Evolutionary conservation across 2,888 invertebrate genomes (phyloP).

Genomic region (Gandaritis pyraliata): DNA sequence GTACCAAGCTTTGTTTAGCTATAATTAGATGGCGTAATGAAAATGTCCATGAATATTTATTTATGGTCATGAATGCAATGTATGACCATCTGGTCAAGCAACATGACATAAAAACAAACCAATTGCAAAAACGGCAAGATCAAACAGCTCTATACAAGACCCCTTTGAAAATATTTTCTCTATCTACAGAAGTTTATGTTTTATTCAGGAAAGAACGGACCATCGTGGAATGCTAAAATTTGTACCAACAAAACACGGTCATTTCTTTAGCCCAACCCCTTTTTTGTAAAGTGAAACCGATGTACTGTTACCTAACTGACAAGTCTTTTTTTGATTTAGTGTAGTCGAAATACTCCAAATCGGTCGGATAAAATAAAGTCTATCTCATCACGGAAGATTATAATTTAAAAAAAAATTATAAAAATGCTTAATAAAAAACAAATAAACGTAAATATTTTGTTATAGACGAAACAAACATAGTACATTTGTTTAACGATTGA

Average conservation of each 20-base stretch:
- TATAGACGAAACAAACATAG: neutral
- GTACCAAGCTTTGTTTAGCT: too few relatives aligned
- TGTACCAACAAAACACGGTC: constrained; percentile 40
- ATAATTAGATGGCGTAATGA: too few relatives aligned
- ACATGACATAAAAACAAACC: constrained; percentile 13
- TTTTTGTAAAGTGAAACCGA: constrained; percentile 47
- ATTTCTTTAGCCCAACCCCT: constrained; percentile 40
- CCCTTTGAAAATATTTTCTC: constrained; percentile 55
- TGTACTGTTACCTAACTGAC: constrained; percentile 36
- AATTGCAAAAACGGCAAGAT: constrained; percentile 8
- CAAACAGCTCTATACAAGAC: constrained; percentile 32
- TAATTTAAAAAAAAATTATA: too few relatives aligned
- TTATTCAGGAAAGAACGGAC: constrained; percentile 54
- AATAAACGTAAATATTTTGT: too few relatives aligned
- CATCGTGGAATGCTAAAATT: constrained; percentile 48
- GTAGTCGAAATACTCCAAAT: too few relatives aligned
- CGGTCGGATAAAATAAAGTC: too few relatives aligned
- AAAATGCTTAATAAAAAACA: too few relatives aligned
- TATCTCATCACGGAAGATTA: too few relatives aligned
- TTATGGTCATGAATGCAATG: neutral
- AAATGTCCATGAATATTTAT: too few relatives aligned
- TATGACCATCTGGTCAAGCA: neutral
- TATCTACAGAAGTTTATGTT: constrained; percentile 50
- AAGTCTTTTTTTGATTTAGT: too few relatives aligned
- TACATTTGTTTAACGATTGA: too few relatives aligned